These are phyloP conservation scores for Melanotaenia pygmaea DNA, from an alignment of 2,797 vertebrate species.

Conservation along the genomic window DNA sequence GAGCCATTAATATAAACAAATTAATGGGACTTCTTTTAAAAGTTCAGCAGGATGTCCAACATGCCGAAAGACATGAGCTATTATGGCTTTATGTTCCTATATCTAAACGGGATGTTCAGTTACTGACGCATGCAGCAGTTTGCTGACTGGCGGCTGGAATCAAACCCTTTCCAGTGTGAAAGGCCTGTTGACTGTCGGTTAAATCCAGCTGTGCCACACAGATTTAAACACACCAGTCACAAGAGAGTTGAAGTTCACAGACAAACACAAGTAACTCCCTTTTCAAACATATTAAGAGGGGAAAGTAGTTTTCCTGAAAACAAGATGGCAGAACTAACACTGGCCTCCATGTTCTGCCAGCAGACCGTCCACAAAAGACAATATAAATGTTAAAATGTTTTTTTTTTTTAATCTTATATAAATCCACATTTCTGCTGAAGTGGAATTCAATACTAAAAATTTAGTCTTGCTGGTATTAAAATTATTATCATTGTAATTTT, in stretches of 20 bases:
- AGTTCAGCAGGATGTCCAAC: neutral
- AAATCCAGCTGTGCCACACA: neutral
- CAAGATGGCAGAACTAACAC: neutral
- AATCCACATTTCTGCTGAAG: neutral
- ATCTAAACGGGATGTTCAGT: neutral
- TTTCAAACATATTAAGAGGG: too few species aligned
- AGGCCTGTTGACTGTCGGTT: neutral
- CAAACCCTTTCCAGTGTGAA: neutral
- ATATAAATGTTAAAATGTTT: neutral
- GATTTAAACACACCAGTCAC: neutral
- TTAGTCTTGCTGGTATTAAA: too few species aligned
- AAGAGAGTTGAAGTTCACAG: too few species aligned
- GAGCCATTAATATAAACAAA: too few species aligned
- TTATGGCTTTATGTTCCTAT: too few species aligned
- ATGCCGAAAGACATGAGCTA: too few species aligned
- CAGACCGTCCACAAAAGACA: neutral
- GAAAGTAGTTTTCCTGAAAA: neutral
- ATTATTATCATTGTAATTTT: too few species aligned
- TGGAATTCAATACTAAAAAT: neutral
- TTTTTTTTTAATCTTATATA: neutral
- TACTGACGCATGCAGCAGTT: neutral
- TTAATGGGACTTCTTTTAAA: too few species aligned
- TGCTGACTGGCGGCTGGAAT: neutral
- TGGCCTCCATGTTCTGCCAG: neutral
- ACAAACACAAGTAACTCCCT: too few species aligned